Evolutionary conservation across 1,140 invertebrate genomes (phyloP).

Genomic region (Pogonus chalceus): DNA sequence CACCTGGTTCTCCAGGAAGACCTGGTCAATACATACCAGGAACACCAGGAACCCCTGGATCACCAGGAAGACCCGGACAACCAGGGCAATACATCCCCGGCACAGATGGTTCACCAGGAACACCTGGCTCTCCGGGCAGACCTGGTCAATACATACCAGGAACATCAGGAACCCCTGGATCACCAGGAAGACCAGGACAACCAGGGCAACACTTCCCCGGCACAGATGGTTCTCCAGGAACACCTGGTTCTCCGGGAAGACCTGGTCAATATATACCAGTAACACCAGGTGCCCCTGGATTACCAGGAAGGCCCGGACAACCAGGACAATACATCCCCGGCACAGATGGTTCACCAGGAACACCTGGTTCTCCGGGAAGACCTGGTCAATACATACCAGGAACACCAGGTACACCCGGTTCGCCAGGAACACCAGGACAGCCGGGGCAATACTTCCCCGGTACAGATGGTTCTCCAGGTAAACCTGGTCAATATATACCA

Average conservation of each 20-base stretch:
- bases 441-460: not conserved
- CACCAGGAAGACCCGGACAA: slow-evolving; percentile 21
- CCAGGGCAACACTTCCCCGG: slow-evolving; percentile 22
- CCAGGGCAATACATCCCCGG: slow-evolving; percentile 12
- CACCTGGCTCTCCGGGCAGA: slow-evolving; percentile 17
- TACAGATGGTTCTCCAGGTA: not conserved
- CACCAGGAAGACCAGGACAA: slow-evolving; percentile 19
- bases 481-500: slow-evolving; percentile 24
- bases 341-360: not conserved
- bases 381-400: not conserved
- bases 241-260: not conserved
- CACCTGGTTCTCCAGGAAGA: slow-evolving; percentile 13
- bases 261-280: slow-evolving; percentile 23
- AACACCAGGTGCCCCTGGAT: slow-evolving; percentile 8
- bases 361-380: not conserved
- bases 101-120: slow-evolving; percentile 6
- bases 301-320: slow-evolving; percentile 25
- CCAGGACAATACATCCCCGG: slow-evolving; percentile 28
- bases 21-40: slow-evolving; percentile 23
- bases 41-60: not conserved
- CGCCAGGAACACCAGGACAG: not conserved
- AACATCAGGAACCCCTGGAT: slow-evolving; percentile 18
- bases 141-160: slow-evolving; percentile 24
- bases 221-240: too few relatives aligned
- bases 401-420: not conserved